phyloP scores from a whole-genome alignment of 1,140 invertebrate genomes.

The Holotrichia oblita region DNA sequence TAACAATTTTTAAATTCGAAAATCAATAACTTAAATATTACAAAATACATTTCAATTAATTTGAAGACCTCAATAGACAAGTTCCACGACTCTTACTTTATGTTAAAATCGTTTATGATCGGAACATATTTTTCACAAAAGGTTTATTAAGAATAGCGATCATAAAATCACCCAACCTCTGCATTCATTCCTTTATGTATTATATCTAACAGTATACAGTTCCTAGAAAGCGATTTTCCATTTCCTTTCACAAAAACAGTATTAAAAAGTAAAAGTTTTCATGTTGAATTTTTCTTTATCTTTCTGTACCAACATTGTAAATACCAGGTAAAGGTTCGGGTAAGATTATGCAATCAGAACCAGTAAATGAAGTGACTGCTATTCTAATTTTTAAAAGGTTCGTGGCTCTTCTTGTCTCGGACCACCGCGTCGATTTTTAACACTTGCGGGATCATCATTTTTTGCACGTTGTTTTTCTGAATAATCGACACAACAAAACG shows the following conservation, averaged over 20 bases:
- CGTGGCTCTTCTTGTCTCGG: background rate
- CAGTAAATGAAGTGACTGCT: background rate
- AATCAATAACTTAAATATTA: too few relatives aligned
- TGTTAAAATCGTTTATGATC: too few relatives aligned
- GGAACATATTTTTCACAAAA: too few relatives aligned
- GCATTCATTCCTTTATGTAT: background rate
- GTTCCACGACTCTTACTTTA: too few relatives aligned
- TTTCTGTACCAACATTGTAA: constrained; percentile 31
- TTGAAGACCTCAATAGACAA: too few relatives aligned
- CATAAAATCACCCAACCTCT: too few relatives aligned
- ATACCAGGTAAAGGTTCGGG: constrained; percentile 25
- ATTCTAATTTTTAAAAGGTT: constrained; percentile 29
- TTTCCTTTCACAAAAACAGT: background rate
- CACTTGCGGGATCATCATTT: constrained; percentile 34
- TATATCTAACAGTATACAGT: too few relatives aligned
- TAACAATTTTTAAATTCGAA: too few relatives aligned
- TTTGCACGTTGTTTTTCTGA: constrained; percentile 12
- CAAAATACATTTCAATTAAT: too few relatives aligned
- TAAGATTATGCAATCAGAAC: constrained; percentile 3
- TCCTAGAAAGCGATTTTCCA: background rate
- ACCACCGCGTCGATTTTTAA: constrained; percentile 34
- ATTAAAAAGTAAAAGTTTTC: constrained; percentile 28
- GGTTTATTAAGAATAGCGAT: too few relatives aligned
- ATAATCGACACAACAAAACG: background rate
- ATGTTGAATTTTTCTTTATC: constrained; percentile 32